Conservation (phyloP, 2,888 invertebrate genomes). For the Autographa gamma region DNA sequence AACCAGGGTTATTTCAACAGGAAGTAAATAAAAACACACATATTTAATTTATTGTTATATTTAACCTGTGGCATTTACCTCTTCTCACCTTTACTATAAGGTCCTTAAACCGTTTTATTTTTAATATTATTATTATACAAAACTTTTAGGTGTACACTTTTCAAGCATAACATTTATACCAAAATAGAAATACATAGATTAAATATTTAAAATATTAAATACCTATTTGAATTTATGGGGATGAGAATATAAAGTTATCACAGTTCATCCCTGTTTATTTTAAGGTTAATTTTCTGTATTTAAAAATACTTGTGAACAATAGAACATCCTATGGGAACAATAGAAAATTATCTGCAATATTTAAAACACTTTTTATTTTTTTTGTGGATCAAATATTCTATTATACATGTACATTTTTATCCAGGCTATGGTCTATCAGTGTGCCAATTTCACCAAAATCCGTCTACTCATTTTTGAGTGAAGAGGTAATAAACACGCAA, state of each 20-base stretch:
- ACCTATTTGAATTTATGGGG: not conserved
- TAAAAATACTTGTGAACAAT: conserved; percentile 11
- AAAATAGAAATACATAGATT: not conserved
- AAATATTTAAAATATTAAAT: not conserved
- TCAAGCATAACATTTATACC: not conserved
- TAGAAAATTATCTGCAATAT: no score
- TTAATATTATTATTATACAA: not conserved
- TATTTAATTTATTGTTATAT: not conserved
- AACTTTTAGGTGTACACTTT: not conserved
- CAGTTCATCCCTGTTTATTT: conserved; percentile 6
- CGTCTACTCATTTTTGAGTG: no score
- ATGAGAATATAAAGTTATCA: conserved; percentile 13
- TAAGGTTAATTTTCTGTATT: conserved; percentile 14
- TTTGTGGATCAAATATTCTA: no score
- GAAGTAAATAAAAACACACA: not conserved
- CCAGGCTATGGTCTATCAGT: no score
- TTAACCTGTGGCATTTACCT: not conserved
- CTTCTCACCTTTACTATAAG: not conserved
- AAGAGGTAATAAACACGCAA: conserved; percentile 7
- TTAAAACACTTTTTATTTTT: no score
- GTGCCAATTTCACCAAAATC: no score
- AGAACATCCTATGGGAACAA: no score
- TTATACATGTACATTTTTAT: no score
- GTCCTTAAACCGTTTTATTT: not conserved
- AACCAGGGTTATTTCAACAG: not conserved